phyloP scores from a whole-genome alignment of 2,888 invertebrate species.

The Stenichneumon culpator region DNA sequence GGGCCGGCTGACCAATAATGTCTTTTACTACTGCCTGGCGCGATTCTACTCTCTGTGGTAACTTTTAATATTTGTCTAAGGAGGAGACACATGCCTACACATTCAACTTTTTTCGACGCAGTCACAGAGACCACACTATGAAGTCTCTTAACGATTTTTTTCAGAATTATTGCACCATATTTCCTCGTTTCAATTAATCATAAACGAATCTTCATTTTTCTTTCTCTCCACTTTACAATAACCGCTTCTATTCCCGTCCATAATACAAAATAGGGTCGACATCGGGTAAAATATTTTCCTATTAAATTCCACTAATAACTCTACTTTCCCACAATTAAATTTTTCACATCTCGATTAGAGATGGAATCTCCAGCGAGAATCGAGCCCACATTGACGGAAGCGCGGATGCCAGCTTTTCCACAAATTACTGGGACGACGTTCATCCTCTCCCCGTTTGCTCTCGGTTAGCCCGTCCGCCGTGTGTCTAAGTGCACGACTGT shows the following conservation, averaged over 20 bases:
- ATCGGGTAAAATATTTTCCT: too few relatives aligned
- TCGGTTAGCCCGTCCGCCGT: conserved; percentile 5
- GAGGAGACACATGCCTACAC: background rate
- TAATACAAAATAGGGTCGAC: too few relatives aligned
- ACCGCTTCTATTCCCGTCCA: too few relatives aligned
- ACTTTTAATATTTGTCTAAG: background rate
- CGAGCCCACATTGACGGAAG: background rate
- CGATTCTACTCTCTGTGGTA: background rate
- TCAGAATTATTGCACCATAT: background rate
- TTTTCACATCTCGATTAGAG: too few relatives aligned
- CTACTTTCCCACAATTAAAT: too few relatives aligned
- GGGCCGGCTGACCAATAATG: conserved; percentile 23
- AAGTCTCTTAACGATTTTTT: background rate
- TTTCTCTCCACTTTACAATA: too few relatives aligned
- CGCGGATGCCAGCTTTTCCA: conserved; percentile 21
- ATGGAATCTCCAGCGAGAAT: too few relatives aligned
- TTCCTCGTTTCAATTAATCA: background rate
- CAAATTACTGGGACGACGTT: conserved; percentile 41
- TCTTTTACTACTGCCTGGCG: conserved; percentile 21
- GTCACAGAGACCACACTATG: background rate
- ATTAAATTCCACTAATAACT: too few relatives aligned
- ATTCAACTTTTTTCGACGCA: background rate
- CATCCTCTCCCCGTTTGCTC: background rate
- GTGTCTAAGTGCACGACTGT: background rate
- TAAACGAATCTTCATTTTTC: too few relatives aligned